Conservation (phyloP, 2,797 vertebrate species). For the Botia kubotai region DNA sequence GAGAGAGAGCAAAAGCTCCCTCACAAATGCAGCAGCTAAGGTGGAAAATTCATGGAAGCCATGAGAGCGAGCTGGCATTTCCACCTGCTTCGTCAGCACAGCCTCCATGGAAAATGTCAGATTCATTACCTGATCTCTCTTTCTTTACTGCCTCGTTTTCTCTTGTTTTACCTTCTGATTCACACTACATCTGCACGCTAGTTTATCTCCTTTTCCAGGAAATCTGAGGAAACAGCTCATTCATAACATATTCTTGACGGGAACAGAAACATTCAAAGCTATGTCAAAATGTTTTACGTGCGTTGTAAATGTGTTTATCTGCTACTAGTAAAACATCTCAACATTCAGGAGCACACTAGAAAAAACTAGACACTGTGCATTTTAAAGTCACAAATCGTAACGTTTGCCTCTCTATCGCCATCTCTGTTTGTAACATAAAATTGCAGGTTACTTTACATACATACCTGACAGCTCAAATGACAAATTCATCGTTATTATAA, state of each 20-base stretch:
- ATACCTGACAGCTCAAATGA: too few relatives aligned
- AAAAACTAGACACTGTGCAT: neutral
- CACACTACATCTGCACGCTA: slow-evolving; percentile 1
- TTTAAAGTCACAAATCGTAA: too few relatives aligned
- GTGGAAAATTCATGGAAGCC: slow-evolving; percentile 47
- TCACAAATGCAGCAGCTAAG: slow-evolving; percentile 27
- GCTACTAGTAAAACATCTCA: neutral
- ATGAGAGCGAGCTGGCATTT: slow-evolving; percentile 59
- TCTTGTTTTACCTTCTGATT: slow-evolving; percentile 41
- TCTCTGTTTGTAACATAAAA: too few relatives aligned
- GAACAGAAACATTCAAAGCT: neutral
- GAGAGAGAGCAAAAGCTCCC: slow-evolving; percentile 20
- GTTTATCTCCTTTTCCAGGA: slow-evolving; percentile 6
- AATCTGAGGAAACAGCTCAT: slow-evolving; percentile 4
- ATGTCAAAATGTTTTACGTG: too few relatives aligned
- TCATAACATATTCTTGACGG: neutral
- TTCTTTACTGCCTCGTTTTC: neutral
- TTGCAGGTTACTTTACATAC: too few relatives aligned
- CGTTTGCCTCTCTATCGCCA: too few relatives aligned
- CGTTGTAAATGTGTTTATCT: too few relatives aligned
- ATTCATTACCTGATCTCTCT: slow-evolving; percentile 63
- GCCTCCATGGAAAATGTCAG: slow-evolving; percentile 63
- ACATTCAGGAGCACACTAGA: neutral
- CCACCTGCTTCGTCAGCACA: slow-evolving; percentile 66
- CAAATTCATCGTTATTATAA: too few relatives aligned